Evolutionary conservation across 2,797 vertebrate genomes (phyloP).

Genomic region (Gymnothorax reevesii): DNA sequence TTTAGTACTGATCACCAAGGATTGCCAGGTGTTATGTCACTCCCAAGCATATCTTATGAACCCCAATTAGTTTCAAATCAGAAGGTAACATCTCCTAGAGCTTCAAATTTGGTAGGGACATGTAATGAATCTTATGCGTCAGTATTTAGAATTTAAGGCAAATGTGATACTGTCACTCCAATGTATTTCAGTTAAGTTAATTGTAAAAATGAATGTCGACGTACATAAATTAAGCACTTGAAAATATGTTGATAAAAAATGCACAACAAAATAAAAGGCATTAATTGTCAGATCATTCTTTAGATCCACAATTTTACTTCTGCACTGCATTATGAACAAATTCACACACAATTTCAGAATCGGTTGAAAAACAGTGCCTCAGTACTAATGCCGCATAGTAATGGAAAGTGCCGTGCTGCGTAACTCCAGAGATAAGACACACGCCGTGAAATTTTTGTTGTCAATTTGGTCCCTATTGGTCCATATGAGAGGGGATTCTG

Average conservation of each 20-base stretch:
- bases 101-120: neutral
- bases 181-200: neutral
- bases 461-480: too few relatives aligned
- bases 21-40: neutral
- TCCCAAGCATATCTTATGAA: neutral
- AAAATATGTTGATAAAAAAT: too few relatives aligned
- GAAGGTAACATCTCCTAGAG: neutral
- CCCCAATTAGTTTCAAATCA: slow-evolving; percentile 8
- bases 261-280: neutral
- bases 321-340: too few relatives aligned
- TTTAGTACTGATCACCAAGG: neutral
- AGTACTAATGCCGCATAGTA: too few relatives aligned
- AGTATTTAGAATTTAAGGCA: neutral
- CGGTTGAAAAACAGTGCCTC: too few relatives aligned
- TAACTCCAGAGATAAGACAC: neutral
- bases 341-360: neutral
- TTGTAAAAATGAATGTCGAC: neutral
- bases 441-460: too few relatives aligned
- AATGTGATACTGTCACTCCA: neutral
- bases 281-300: neutral
- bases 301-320: neutral
- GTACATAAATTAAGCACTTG: too few relatives aligned
- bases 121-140: neutral
- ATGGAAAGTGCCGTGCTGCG: neutral
- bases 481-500: too few relatives aligned